A percentile compares a stretch with the other conserved stretches of the same genome.
These are phyloP conservation scores for Polyergus mexicanus DNA, from an alignment of 1,140 invertebrate genomes.

Conservation along the genomic window DNA sequence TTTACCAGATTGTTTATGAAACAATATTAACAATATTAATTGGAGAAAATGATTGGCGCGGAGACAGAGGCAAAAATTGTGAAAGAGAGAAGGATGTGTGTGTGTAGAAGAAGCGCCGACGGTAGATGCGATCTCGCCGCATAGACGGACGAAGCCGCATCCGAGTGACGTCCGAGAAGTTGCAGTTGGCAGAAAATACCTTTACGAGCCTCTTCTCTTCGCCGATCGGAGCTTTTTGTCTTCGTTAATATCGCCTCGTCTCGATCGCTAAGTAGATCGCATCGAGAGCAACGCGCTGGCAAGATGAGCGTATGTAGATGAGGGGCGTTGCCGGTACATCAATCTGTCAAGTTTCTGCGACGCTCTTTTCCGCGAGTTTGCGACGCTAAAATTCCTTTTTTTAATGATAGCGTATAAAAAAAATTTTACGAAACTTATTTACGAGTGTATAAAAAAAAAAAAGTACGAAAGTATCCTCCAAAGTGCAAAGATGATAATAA, in stretches of 20 bases:
- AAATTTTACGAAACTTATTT: constrained; percentile 30
- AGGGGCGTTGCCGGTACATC: constrained; percentile 59
- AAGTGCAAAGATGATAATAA: constrained; percentile 7
- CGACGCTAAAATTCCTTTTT: constrained; percentile 14
- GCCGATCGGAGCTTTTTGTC: constrained; percentile 63
- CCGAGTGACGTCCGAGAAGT: constrained; percentile 56
- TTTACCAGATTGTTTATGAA: constrained; percentile 12
- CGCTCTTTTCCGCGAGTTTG: constrained; percentile 40
- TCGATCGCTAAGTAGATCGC: constrained; percentile 62
- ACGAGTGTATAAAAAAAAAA: neutral
- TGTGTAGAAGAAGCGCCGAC: constrained; percentile 45
- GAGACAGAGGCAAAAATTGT: constrained; percentile 38
- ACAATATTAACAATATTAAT: constrained; percentile 52
- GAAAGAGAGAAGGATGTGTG: constrained; percentile 7
- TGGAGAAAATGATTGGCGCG: constrained; percentile 10
- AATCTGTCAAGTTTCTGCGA: constrained; percentile 55
- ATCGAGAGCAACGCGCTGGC: constrained; percentile 25
- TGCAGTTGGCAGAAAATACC: constrained; percentile 62
- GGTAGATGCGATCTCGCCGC: constrained; percentile 48
- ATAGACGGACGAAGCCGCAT: constrained; percentile 20
- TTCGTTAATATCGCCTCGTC: constrained; percentile 60
- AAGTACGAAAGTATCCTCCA: neutral
- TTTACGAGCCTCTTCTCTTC: constrained; percentile 44
- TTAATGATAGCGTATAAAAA: constrained; percentile 20
- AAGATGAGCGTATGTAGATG: constrained; percentile 46